Percentiles rank a stretch among this genome's conserved stretches.
These are phyloP conservation scores for Poeciliopsis turneri DNA, from an alignment of 2,797 vertebrate species.

Conservation along the genomic window DNA sequence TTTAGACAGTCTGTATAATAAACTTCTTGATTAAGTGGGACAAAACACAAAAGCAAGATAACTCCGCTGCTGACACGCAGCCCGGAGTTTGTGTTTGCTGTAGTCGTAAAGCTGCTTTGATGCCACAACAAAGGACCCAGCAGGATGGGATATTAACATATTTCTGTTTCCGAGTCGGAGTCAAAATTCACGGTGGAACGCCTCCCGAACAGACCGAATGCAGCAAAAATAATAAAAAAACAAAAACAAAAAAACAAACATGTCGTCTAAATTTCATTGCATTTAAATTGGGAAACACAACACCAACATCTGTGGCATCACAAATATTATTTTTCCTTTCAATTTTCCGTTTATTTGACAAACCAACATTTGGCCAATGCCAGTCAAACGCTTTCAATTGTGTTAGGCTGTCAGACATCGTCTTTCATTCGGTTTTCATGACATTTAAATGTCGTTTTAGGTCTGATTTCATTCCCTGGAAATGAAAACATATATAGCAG, in stretches of 20 bases:
- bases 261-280: background rate
- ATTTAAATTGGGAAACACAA: background rate
- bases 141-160: background rate
- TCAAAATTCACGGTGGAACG: background rate
- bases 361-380: background rate
- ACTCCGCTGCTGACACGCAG: background rate
- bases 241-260: too few relatives aligned
- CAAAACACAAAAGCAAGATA: background rate
- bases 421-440: background rate
- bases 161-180: background rate
- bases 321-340: background rate
- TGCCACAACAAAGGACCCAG: background rate
- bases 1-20: background rate
- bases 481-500: background rate
- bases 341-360: slow-evolving; percentile 2
- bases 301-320: background rate
- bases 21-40: background rate
- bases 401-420: background rate
- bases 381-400: slow-evolving; percentile 4
- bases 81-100: background rate
- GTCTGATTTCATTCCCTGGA: background rate
- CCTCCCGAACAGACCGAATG: background rate
- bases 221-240: background rate
- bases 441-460: background rate
- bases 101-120: background rate